phyloP scores from a whole-genome alignment of 35 echinoderm and acorn worm genomes.

The Stichopus chloronotus region DNA sequence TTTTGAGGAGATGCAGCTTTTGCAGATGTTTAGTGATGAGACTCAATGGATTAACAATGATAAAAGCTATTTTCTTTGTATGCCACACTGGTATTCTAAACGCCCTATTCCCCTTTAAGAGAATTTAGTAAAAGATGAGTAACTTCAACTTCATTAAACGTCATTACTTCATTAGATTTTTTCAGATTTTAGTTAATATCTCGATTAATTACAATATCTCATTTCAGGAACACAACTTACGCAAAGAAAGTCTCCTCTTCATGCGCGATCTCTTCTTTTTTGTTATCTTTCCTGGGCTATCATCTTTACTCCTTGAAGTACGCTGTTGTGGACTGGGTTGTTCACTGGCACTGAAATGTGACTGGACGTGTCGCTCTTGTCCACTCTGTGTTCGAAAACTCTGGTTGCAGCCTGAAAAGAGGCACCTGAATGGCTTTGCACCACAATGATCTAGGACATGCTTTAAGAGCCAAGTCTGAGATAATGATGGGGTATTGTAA shows the following conservation, averaged over 20 bases:
- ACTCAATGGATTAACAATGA: no score
- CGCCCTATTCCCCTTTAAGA: no score
- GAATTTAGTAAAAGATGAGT: no score
- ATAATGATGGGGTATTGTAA: slow-evolving; percentile 87
- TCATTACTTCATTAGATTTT: no score
- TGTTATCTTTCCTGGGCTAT: slow-evolving; percentile 86
- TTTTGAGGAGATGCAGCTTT: no score
- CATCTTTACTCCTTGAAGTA: slow-evolving; percentile 85
- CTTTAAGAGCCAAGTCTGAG: slow-evolving; percentile 83
- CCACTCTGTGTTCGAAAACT: slow-evolving; percentile 81
- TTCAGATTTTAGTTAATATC: no score
- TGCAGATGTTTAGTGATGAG: no score
- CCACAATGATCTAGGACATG: slow-evolving; percentile 90
- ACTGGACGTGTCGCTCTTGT: slow-evolving; percentile 76
- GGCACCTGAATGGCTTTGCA: slow-evolving; percentile 87
- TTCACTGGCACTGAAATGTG: slow-evolving; percentile 78
- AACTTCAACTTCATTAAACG: no score
- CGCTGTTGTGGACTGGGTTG: slow-evolving; percentile 76
- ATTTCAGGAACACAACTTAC: slow-evolving; percentile 52
- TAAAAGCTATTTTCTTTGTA: no score
- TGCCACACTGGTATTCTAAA: no score
- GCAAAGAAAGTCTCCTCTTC: slow-evolving; percentile 81
- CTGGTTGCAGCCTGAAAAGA: slow-evolving; percentile 81
- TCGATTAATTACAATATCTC: no score
- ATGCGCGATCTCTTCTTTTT: slow-evolving; percentile 87